phyloP scores from a whole-genome alignment of 2,888 invertebrate species.

The Cephonodes hylas region DNA sequence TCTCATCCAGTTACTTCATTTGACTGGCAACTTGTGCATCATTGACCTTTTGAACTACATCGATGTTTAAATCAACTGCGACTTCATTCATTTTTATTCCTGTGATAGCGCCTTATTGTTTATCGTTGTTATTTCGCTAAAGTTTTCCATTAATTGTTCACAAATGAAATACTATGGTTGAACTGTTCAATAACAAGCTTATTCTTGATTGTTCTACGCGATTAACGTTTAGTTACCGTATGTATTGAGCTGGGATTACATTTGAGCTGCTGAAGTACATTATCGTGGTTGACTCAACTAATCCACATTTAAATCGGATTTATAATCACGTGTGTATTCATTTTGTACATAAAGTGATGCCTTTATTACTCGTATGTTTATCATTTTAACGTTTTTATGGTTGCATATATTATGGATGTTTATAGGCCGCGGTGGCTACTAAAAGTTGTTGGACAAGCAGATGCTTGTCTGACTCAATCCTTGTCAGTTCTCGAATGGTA shows the following conservation, averaged over 20 bases:
- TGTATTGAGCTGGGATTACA: constrained; percentile 25
- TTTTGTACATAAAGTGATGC: neutral
- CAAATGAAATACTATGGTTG: neutral
- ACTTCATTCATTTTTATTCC: constrained; percentile 53
- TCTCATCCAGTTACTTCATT: neutral
- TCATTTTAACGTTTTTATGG: neutral
- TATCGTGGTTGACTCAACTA: neutral
- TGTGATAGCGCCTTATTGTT: constrained; percentile 62
- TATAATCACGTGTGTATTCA: neutral
- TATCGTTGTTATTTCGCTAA: constrained; percentile 27
- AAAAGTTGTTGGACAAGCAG: no score
- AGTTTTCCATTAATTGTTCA: constrained; percentile 16
- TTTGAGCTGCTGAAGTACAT: constrained; percentile 21
- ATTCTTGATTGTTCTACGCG: constrained; percentile 20
- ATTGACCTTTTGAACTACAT: constrained; percentile 31
- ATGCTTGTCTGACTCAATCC: no score
- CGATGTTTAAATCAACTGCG: constrained; percentile 19
- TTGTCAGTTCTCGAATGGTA: no score
- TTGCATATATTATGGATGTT: no score
- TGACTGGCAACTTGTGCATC: constrained; percentile 9
- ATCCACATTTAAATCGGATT: neutral
- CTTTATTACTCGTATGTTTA: neutral
- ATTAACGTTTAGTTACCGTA: constrained; percentile 32
- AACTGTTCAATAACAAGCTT: constrained; percentile 11
- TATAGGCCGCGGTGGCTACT: no score